Evolutionary conservation across 2,888 invertebrate species (phyloP), one percentile per base, ranked within the genome.

Genomic region (Drosophila austrosaltans): DNA sequence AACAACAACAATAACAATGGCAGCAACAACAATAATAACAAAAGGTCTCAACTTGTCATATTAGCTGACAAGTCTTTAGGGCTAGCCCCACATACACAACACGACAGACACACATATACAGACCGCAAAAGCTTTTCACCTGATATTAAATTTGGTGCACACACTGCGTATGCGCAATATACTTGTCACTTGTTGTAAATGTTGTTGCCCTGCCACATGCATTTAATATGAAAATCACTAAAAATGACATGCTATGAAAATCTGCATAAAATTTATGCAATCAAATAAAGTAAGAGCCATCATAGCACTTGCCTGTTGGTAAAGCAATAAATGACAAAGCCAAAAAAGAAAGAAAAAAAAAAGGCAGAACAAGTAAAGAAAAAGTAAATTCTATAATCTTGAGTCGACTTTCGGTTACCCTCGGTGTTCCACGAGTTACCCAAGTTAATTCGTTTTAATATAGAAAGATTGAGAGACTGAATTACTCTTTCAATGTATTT

Each of bases 241-340:
- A 77, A 82, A 85, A 73, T 87, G 84, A 77, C 88, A 89, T 70
- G 80, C 77, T 79, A 75, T 76, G 66, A 84, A 61, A 87, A 89
- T 85, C 82, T 89, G 80, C 79, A 85, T 87, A 66, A 77, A 84
- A 87, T 86, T 75, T 80, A 86, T 86, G 89, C 89, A 86, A 87
- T 81, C 90, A 86, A 79, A 79, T 78, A 75, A 81, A 79, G 77
- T 77, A 75, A 73, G 80, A 77, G 80, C 60, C 72, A 75, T 48
- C 48, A 48, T 48, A 48, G 61, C 63, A 70, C 60, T 53, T 53
- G 62, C 66, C 68, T 58, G 64, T 56, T 63, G 53, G 40, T 57
- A 30, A 57, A 54, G 72, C 70, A 65, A 66, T 73, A 74, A 71
- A 59, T 68, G 53, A 53, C 63, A 63, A 62, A 69, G 32, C 57